Evolutionary conservation across 2,888 invertebrate genomes (phyloP).

Genomic region (Thymelicus lineola): DNA sequence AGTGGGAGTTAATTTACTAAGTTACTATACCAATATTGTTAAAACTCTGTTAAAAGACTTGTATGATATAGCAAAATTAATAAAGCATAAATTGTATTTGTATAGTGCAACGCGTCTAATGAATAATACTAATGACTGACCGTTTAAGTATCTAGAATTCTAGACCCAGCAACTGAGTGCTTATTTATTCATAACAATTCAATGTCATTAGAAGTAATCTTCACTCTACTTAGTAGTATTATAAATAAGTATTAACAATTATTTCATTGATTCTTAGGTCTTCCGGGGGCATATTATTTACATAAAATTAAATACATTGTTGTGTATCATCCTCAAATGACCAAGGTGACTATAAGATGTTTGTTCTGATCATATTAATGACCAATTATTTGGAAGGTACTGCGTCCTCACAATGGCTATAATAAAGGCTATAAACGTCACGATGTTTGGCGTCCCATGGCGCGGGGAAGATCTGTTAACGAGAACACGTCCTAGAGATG

Average conservation of each 20-base stretch:
- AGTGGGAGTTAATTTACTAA: too few relatives aligned
- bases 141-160: not conserved
- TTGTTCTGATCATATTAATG: slow-evolving; percentile 43
- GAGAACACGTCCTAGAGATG: slow-evolving; percentile 72
- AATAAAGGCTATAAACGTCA: slow-evolving; percentile 76
- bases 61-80: not conserved
- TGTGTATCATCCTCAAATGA: not conserved
- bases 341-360: slow-evolving; percentile 12
- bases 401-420: slow-evolving; percentile 66
- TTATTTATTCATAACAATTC: slow-evolving; percentile 14
- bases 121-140: too few relatives aligned
- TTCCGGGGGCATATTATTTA: slow-evolving; percentile 23
- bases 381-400: slow-evolving; percentile 65
- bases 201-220: slow-evolving; percentile 21
- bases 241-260: not conserved
- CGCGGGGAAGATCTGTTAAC: slow-evolving; percentile 74
- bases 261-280: slow-evolving; percentile 15
- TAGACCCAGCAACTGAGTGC: not conserved
- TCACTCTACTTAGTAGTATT: slow-evolving; percentile 11
- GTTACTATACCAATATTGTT: too few relatives aligned
- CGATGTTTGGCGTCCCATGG: slow-evolving; percentile 74
- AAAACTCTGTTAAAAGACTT: too few relatives aligned
- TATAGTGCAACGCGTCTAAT: not conserved
- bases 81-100: slow-evolving; percentile 3
- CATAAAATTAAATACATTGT: slow-evolving; percentile 33